Evolutionary conservation across 2,113 vertebrate genomes (phyloP).

Genomic region (Pseudois nayaur): DNA sequence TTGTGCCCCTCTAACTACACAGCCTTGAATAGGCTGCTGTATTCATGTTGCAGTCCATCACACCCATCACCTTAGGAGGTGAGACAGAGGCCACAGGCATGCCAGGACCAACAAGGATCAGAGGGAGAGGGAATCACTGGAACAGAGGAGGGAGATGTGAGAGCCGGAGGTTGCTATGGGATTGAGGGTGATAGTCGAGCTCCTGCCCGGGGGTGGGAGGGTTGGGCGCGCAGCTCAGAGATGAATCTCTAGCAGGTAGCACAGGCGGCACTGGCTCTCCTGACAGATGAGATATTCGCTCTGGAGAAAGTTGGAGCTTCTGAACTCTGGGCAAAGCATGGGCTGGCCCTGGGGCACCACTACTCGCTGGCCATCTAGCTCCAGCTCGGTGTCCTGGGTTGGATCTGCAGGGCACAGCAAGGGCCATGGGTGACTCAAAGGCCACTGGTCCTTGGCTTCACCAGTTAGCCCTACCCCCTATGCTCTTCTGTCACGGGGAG

Average conservation of each 20-base stretch:
- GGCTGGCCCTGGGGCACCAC: conserved; percentile 87
- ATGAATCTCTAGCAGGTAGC: conserved; percentile 88
- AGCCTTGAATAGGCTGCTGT: background rate
- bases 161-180: background rate
- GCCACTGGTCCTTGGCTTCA: background rate
- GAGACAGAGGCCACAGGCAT: background rate
- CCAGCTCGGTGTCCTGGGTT: conserved; percentile 79
- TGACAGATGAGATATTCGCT: conserved; percentile 94
- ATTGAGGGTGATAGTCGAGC: background rate
- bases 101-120: background rate
- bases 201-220: fast-evolving
- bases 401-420: conserved; percentile 81
- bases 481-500: background rate
- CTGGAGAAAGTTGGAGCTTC: conserved; percentile 82
- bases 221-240: conserved; percentile 65
- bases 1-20: background rate
- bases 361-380: conserved; percentile 86
- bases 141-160: background rate
- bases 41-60: background rate
- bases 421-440: background rate
- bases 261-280: conserved; percentile 90
- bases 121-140: background rate
- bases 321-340: conserved; percentile 75
- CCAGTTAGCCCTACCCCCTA: fast-evolving
- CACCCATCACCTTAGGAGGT: background rate